These are phyloP conservation scores for Gobio gobio DNA, from an alignment of 2,113 vertebrate genomes.

Conservation along the genomic window DNA sequence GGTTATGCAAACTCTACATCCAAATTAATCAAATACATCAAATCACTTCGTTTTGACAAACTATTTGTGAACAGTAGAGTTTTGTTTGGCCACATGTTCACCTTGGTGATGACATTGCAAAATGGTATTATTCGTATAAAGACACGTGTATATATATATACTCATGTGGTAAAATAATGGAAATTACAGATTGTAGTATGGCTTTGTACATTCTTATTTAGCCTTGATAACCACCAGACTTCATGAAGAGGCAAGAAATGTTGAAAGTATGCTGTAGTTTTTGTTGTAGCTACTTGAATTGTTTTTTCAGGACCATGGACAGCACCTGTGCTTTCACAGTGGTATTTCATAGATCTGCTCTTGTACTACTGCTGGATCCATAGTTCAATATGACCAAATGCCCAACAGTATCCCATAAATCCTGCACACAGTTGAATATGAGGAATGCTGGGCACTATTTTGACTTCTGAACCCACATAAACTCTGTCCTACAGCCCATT, in stretches of 20 bases:
- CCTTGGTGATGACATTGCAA: too few species aligned
- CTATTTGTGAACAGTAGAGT: too few species aligned
- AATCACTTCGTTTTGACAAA: too few species aligned
- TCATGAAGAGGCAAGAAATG: too few species aligned
- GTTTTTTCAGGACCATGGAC: conserved; percentile 20
- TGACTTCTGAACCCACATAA: background rate
- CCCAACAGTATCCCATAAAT: background rate
- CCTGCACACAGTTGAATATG: background rate
- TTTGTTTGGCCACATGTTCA: background rate
- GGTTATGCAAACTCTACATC: too few species aligned
- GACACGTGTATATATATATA: too few species aligned
- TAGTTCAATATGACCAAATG: background rate
- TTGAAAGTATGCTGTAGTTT: background rate
- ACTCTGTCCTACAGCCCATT: background rate
- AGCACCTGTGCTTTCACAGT: background rate
- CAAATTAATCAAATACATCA: too few species aligned
- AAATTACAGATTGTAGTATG: too few species aligned
- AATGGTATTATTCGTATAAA: too few species aligned
- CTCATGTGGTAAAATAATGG: too few species aligned
- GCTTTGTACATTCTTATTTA: too few species aligned
- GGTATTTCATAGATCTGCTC: background rate
- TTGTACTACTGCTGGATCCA: background rate
- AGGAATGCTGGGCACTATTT: background rate
- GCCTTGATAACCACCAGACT: too few species aligned
- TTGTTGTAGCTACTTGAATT: background rate